These are phyloP conservation scores for Platycheirus albimanus DNA, from an alignment of 2,888 invertebrate species.

Conservation along the genomic window DNA sequence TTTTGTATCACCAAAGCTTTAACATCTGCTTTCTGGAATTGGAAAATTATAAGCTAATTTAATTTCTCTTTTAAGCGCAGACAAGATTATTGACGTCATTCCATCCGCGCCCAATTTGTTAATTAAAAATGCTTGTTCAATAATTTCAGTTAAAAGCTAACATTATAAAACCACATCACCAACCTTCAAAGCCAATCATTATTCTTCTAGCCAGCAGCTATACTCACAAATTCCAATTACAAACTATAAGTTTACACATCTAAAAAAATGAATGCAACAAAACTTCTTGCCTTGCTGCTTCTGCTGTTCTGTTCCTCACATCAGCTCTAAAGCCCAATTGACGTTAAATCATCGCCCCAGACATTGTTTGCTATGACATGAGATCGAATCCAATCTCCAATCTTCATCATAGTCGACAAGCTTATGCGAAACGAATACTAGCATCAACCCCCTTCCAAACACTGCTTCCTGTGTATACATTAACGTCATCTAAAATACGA, in stretches of 20 bases:
- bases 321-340: slow-evolving; percentile 31
- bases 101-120: neutral
- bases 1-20: too few species aligned
- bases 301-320: too few species aligned
- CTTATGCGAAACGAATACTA: neutral
- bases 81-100: too few species aligned
- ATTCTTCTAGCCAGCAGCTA: neutral
- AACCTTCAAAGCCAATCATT: slow-evolving; percentile 2
- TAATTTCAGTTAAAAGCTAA: slow-evolving; percentile 19
- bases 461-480: slow-evolving; percentile 31
- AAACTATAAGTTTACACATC: slow-evolving; percentile 8
- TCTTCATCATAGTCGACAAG: slow-evolving; percentile 14
- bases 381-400: slow-evolving; percentile 55
- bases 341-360: slow-evolving; percentile 53
- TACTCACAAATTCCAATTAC: neutral
- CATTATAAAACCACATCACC: neutral
- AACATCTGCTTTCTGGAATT: too few species aligned
- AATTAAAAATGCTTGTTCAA: neutral
- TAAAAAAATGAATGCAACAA: slow-evolving; percentile 19
- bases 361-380: slow-evolving; percentile 51
- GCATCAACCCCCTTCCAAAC: neutral
- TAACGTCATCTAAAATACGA: slow-evolving; percentile 21
- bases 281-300: slow-evolving; percentile 28
- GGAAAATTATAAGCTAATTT: too few species aligned
- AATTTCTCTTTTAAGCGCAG: too few species aligned